Base-by-base conservation (phyloP, 2,888 invertebrate species). In the Nycteola revayana region DNA sequence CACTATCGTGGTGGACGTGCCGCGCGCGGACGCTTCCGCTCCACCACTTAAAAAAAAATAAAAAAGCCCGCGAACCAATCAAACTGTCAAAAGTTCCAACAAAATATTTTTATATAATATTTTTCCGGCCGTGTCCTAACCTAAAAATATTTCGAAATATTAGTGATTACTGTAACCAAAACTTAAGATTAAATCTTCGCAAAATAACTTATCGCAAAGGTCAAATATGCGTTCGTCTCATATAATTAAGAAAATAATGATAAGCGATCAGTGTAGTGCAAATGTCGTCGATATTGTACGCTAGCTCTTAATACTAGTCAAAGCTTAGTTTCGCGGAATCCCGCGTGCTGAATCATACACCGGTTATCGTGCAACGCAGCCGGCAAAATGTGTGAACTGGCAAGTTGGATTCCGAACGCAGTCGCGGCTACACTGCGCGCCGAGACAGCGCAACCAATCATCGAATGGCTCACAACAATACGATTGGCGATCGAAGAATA, bases 371-470 rank as follows among this genome's bases (percentile, higher is more conserved):
- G 66, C 54, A 65, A 21, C 21, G 64, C 64, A 66, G 60, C 49
- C 63, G 55, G 60, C 69, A 74, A 52, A 57, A 80, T 84, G 79
- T 81, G 83, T 67, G 84, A 81, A 65, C 73, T 79, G 62, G 74
- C 79, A 74, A 87, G 86, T 87, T 88, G 87, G 86, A 76, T 88
- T 66, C 89, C 89, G 77, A 75, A 69, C 82, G 86, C 77, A 58
- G 83, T 84, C 39, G 82, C 82, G 76, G 75, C 60, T 42, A 84
- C 85, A 82, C 80, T 85, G 64, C 74, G 75, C 66, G 61, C 68
- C 49, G 71, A 71, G 33, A 69, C 80, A 56, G 70, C 83, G 48
- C 71, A 71, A 56, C 79, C 85, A 22, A 60, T 86, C 10, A 63
- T 85, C 70, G 84, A 81, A 33, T 89, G 89, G 89, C 69, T 89